Evolutionary conservation across 2,888 invertebrate species (phyloP).

Genomic region (Apodemia mormo): DNA sequence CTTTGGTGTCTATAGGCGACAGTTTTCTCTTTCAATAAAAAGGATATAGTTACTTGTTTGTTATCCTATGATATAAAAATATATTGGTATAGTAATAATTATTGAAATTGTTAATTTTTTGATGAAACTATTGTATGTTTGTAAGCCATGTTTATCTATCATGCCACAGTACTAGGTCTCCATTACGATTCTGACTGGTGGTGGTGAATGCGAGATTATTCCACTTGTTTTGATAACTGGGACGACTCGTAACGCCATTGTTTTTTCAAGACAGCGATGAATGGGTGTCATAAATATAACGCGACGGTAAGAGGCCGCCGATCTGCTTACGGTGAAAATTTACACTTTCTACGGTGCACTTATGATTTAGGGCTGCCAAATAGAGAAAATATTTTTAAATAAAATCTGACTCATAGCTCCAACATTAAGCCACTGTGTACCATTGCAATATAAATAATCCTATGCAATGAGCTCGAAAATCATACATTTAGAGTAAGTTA

Average conservation of each 20-base stretch:
- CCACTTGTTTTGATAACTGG: neutral
- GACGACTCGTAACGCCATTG: conserved; percentile 13
- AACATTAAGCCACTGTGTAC: neutral
- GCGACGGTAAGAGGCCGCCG: conserved; percentile 55
- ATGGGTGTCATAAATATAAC: conserved; percentile 47
- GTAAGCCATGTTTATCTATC: neutral
- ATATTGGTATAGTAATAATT: no score
- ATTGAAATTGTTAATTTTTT: no score
- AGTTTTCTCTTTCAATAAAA: no score
- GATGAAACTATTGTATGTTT: neutral
- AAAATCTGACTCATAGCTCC: neutral
- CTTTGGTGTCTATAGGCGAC: no score
- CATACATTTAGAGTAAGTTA: neutral
- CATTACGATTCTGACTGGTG: neutral
- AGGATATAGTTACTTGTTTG: neutral
- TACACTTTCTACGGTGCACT: conserved; percentile 68
- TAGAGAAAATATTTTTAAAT: neutral
- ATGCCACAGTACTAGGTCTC: neutral
- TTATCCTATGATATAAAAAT: neutral
- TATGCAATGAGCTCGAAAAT: neutral
- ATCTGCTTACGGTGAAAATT: conserved; percentile 76
- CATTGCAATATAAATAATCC: neutral
- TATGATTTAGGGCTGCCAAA: conserved; percentile 18
- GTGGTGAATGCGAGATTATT: neutral
- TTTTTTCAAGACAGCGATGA: conserved; percentile 20